A percentile compares a stretch with the other conserved stretches of the same genome.
These are phyloP conservation scores for Meteorus colon DNA, from an alignment of 2,888 invertebrate genomes.

Conservation along the genomic window DNA sequence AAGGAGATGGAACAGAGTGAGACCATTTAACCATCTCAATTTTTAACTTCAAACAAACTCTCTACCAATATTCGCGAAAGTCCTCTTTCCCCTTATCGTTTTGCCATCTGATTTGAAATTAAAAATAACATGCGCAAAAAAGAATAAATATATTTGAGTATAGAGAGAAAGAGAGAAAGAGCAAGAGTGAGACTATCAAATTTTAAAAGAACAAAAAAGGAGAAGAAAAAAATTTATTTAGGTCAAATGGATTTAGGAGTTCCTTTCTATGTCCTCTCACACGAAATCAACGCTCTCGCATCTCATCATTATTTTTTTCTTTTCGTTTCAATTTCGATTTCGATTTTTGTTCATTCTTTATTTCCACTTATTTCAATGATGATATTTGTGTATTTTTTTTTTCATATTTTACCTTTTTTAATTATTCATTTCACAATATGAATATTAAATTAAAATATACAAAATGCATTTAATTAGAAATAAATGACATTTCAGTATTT, in stretches of 20 bases:
- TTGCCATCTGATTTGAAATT: neutral
- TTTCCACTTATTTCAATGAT: neutral
- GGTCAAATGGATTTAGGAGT: conserved; percentile 57
- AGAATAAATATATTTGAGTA: conserved; percentile 24
- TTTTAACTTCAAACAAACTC: neutral
- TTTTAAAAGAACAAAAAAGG: conserved; percentile 27
- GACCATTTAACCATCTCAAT: conserved; percentile 29
- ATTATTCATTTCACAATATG: neutral
- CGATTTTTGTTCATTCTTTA: neutral
- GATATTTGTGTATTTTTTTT: neutral
- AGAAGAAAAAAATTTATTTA: conserved; percentile 54
- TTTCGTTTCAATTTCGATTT: neutral
- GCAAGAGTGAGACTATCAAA: neutral
- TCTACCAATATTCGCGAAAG: conserved; percentile 29
- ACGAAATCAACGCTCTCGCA: conserved; percentile 38
- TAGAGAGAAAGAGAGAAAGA: neutral
- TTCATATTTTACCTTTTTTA: neutral
- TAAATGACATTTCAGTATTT: neutral
- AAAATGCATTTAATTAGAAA: neutral
- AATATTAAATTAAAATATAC: neutral
- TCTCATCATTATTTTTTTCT: conserved; percentile 21
- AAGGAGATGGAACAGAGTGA: conserved; percentile 4
- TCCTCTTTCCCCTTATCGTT: neutral
- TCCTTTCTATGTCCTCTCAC: conserved; percentile 53
- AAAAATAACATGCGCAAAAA: neutral